phyloP scores from a whole-genome alignment of 2,113 vertebrate genomes.

The Oryzias woworae region DNA sequence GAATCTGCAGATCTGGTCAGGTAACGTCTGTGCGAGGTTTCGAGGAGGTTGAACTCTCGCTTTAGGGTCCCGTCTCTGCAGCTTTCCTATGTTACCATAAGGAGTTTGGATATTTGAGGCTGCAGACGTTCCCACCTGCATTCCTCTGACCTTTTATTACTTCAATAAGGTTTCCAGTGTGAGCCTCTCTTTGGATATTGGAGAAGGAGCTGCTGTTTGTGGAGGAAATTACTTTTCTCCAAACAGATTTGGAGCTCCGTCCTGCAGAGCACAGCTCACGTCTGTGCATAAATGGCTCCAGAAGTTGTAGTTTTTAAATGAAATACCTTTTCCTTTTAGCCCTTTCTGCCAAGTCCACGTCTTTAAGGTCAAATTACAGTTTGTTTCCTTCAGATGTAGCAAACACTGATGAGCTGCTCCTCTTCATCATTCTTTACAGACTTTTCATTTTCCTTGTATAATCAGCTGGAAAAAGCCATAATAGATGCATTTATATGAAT shows the following conservation, averaged over 20 bases:
- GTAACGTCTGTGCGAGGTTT: neutral
- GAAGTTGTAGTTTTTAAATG: neutral
- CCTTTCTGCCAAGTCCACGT: too few species aligned
- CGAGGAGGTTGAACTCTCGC: neutral
- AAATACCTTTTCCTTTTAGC: neutral
- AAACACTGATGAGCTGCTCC: too few species aligned
- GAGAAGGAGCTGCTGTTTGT: conserved; percentile 32
- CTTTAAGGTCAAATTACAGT: too few species aligned
- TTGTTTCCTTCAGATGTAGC: too few species aligned
- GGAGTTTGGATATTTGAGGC: conserved; percentile 17
- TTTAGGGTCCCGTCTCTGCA: too few species aligned
- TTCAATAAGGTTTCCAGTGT: conserved; percentile 24
- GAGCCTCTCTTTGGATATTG: conserved; percentile 16
- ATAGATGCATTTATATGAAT: too few species aligned
- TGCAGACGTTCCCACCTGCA: conserved; percentile 23
- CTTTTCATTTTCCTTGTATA: too few species aligned
- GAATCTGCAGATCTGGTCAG: neutral
- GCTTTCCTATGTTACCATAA: conserved; percentile 30
- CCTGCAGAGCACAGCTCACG: neutral
- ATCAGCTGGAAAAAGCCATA: too few species aligned
- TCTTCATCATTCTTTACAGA: too few species aligned
- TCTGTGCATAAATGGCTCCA: too few species aligned
- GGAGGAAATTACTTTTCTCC: conserved; percentile 52
- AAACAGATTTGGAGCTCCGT: conserved; percentile 10
- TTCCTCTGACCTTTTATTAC: conserved; percentile 42